phyloP scores from a whole-genome alignment of 1,140 invertebrate genomes.

The Gryon sp. region DNA sequence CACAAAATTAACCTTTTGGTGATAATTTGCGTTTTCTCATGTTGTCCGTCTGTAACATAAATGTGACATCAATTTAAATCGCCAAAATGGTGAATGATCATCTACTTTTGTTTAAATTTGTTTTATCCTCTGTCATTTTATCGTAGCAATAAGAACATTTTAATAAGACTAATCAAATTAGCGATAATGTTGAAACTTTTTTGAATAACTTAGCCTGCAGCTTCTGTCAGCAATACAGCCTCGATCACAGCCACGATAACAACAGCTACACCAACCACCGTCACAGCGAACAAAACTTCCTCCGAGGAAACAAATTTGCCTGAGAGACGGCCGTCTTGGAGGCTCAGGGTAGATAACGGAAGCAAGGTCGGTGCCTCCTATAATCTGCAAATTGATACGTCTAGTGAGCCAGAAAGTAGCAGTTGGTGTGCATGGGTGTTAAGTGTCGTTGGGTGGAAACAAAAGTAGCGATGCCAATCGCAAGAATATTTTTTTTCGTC shows the following conservation, averaged over 20 bases:
- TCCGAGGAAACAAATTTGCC: constrained; percentile 78
- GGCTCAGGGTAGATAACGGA: constrained; percentile 91
- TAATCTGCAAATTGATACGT: constrained; percentile 68
- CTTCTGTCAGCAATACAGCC: constrained; percentile 77
- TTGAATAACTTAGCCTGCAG: constrained; percentile 70
- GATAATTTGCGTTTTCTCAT: too few species aligned
- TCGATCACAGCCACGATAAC: constrained; percentile 83
- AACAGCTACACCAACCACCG: constrained; percentile 78
- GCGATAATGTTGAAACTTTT: constrained; percentile 63
- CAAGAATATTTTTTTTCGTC: constrained; percentile 4
- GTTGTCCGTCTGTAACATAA: too few species aligned
- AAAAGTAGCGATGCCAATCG: constrained; percentile 60
- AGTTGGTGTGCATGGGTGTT: constrained; percentile 74
- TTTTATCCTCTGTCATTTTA: too few species aligned
- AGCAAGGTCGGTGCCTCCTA: constrained; percentile 86
- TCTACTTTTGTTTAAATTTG: constrained; percentile 18
- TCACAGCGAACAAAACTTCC: constrained; percentile 73
- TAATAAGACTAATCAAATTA: constrained; percentile 52
- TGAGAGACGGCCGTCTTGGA: constrained; percentile 93
- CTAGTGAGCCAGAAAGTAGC: constrained; percentile 63
- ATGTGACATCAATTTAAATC: too few species aligned
- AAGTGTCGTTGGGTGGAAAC: constrained; percentile 67
- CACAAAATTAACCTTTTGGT: too few species aligned
- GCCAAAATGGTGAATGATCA: too few species aligned
- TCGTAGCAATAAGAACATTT: constrained; percentile 6